These are phyloP conservation scores for Agrochola circellaris DNA, from an alignment of 2,888 invertebrate genomes.

Conservation along the genomic window DNA sequence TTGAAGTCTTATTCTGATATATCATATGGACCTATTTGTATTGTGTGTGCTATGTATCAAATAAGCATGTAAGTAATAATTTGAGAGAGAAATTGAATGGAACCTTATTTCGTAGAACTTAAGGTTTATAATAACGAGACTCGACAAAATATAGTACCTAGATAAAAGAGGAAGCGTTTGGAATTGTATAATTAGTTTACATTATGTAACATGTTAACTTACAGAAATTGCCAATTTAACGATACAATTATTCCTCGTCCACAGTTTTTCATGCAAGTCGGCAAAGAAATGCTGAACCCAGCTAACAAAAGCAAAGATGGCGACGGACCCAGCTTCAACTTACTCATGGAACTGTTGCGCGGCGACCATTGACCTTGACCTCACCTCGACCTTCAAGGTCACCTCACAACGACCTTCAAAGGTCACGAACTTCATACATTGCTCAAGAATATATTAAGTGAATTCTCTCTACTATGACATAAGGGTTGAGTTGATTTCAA, in stretches of 20 bases:
- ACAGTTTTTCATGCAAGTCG: constrained; percentile 93
- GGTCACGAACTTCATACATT: constrained; percentile 63
- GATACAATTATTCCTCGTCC: constrained; percentile 42
- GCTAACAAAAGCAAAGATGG: constrained; percentile 96
- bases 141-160: not conserved
- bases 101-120: not conserved
- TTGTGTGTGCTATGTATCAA: not conserved
- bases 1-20: too few species aligned
- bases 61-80: not conserved
- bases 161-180: not conserved
- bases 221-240: not conserved
- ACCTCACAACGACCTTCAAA: constrained; percentile 38
- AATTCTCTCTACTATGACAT: constrained; percentile 67
- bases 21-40: too few species aligned
- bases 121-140: not conserved
- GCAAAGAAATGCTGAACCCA: constrained; percentile 97
- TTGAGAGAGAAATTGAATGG: not conserved
- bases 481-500: constrained; percentile 53
- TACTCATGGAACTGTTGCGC: constrained; percentile 98
- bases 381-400: constrained; percentile 47
- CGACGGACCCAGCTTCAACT: constrained; percentile 97
- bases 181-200: not conserved
- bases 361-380: constrained; percentile 94
- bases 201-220: not conserved
- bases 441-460: constrained; percentile 74